phyloP scores from a whole-genome alignment of 2,888 invertebrate species.

The Thysanoteuthis rhombus region DNA sequence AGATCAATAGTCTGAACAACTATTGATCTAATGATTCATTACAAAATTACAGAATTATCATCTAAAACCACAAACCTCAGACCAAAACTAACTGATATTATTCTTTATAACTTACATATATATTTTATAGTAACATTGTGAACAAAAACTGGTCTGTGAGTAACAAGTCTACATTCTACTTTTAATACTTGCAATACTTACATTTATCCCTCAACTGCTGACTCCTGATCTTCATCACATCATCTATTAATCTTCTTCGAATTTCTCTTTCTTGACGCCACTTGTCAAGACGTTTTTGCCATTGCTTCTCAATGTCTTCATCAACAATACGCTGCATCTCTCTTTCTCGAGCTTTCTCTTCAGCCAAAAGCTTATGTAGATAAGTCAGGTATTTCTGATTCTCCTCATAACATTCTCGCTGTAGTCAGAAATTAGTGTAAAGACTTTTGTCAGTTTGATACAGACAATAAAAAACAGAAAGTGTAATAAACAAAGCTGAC shows the following conservation, averaged over 20 bases:
- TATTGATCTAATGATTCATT: too few species aligned
- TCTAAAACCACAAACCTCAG: too few species aligned
- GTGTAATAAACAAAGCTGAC: too few species aligned
- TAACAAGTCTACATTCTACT: too few species aligned
- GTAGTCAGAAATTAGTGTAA: not conserved
- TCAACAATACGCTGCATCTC: not conserved
- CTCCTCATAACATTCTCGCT: not conserved
- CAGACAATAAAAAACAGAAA: too few species aligned
- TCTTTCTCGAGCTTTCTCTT: constrained; percentile 23
- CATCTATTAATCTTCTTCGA: constrained; percentile 43
- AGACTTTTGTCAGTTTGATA: too few species aligned
- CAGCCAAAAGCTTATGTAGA: not conserved
- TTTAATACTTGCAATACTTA: constrained; percentile 45
- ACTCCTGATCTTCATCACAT: constrained; percentile 60
- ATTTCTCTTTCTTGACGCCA: not conserved
- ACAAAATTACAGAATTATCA: too few species aligned
- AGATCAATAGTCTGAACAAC: too few species aligned
- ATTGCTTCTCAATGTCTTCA: constrained; percentile 29
- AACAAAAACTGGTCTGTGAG: too few species aligned
- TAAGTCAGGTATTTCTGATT: constrained; percentile 17
- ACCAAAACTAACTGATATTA: too few species aligned
- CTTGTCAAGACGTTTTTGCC: constrained; percentile 23
- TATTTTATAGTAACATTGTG: too few species aligned
- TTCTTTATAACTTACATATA: too few species aligned
- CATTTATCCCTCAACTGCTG: constrained; percentile 63